phyloP scores from a whole-genome alignment of 2,888 invertebrate genomes.

The Coronaproctus castanopsis region DNA sequence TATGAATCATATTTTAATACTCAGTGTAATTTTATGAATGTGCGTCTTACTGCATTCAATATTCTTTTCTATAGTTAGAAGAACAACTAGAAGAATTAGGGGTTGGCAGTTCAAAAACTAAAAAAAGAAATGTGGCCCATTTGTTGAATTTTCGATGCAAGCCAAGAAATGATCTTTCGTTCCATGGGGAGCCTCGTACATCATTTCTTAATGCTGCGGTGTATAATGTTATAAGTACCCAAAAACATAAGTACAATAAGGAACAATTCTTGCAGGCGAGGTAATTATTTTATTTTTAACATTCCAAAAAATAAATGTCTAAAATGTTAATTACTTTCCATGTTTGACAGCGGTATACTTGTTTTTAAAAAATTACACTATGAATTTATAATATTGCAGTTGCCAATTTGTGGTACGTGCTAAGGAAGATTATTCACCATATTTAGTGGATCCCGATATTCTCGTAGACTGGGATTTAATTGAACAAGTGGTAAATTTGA shows the following conservation, averaged over 20 bases:
- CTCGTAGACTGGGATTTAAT: conserved; percentile 80
- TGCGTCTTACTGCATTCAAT: no score
- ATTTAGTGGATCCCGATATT: conserved; percentile 64
- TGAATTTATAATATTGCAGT: conserved; percentile 30
- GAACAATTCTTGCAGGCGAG: conserved; percentile 87
- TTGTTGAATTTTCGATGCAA: conserved; percentile 79
- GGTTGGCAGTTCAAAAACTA: conserved; percentile 60
- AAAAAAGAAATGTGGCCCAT: conserved; percentile 82
- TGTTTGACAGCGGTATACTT: not conserved
- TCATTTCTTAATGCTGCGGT: conserved; percentile 6
- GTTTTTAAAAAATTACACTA: not conserved
- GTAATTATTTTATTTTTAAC: conserved; percentile 33
- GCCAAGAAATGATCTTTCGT: conserved; percentile 30
- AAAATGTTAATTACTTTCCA: not conserved
- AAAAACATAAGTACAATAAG: conserved; percentile 62
- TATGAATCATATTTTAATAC: no score
- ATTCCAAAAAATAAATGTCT: not conserved
- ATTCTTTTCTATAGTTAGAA: conserved; percentile 20
- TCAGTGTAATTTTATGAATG: no score
- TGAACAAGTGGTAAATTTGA: conserved; percentile 66
- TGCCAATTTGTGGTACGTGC: conserved; percentile 87
- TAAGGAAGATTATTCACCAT: conserved; percentile 54
- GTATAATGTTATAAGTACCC: conserved; percentile 29
- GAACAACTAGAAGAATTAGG: conserved; percentile 38
- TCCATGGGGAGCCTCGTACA: conserved; percentile 8